Evolutionary conservation across 92 coral and sea anemone genomes (phyloP).

Genomic region (Meandrina meandrites): DNA sequence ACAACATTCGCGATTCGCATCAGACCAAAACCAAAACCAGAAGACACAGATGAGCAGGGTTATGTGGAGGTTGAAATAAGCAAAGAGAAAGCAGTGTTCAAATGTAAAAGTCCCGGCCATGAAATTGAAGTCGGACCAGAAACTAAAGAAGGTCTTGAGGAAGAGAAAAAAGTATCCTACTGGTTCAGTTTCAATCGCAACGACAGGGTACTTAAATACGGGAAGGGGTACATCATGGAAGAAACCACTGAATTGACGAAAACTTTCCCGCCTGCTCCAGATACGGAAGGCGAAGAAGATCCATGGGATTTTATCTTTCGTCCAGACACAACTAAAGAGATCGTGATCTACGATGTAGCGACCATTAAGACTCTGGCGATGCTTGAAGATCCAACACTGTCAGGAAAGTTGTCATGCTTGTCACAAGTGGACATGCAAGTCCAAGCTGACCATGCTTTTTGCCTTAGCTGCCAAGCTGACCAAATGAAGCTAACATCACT

Average conservation of each 20-base stretch:
- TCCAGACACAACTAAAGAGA: constrained; percentile 11
- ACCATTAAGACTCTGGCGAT: not conserved
- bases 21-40: not conserved
- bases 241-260: constrained; percentile 17
- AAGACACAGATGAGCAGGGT: not conserved
- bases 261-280: constrained; percentile 1
- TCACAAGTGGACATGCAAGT: constrained; percentile 9
- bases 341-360: constrained; percentile 8
- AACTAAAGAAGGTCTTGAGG: constrained; percentile 18
- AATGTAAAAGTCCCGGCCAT: not conserved
- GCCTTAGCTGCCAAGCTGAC: constrained; percentile 4
- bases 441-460: not conserved
- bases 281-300: constrained; percentile 2
- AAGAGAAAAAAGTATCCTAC: constrained; percentile 25
- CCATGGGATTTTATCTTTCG: constrained; percentile 23
- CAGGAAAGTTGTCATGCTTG: not conserved
- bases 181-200: constrained; percentile 48
- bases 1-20: constrained; percentile 32
- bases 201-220: constrained; percentile 33
- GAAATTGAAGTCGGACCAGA: not conserved
- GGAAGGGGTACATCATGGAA: constrained; percentile 48
- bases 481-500: not conserved
- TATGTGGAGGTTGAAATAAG: constrained; percentile 31
- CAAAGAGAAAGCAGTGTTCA: not conserved
- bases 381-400: constrained; percentile 19